Percentiles rank a stretch among this genome's conserved stretches.
phyloP scores from a whole-genome alignment of 1,140 invertebrate species.

The Cherax quadricarinatus region DNA sequence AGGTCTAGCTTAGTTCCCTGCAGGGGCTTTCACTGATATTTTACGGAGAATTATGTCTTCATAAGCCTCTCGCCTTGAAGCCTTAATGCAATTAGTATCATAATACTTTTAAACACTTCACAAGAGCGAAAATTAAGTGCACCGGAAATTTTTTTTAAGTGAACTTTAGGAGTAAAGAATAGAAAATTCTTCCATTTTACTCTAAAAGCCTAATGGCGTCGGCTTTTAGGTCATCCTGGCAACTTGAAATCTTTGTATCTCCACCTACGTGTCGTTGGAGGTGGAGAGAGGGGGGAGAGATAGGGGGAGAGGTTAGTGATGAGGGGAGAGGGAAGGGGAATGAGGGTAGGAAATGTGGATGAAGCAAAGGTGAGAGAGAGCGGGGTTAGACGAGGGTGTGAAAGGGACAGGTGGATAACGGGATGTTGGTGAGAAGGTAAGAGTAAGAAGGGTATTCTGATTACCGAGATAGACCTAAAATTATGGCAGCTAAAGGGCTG shows the following conservation, averaged over 20 bases:
- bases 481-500: too few relatives aligned
- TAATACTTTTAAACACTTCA: slow-evolving; percentile 1
- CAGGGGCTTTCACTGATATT: background rate
- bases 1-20: background rate
- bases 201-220: background rate
- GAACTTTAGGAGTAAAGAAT: background rate
- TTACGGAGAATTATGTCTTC: background rate
- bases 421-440: too few relatives aligned
- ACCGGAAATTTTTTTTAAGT: background rate
- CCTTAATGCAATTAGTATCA: background rate
- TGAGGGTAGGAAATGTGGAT: too few relatives aligned
- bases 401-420: too few relatives aligned
- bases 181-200: background rate
- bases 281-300: too few relatives aligned
- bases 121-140: background rate
- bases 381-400: too few relatives aligned
- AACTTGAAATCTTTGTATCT: background rate
- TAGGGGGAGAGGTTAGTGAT: too few relatives aligned
- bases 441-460: too few relatives aligned
- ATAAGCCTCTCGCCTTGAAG: background rate
- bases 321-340: too few relatives aligned
- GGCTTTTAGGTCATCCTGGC: background rate
- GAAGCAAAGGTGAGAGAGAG: too few relatives aligned
- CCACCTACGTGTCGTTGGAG: background rate
- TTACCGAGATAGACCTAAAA: too few relatives aligned